These are phyloP conservation scores for Ophioninae sp. DNA, from an alignment of 2,888 invertebrate species.

Conservation along the genomic window DNA sequence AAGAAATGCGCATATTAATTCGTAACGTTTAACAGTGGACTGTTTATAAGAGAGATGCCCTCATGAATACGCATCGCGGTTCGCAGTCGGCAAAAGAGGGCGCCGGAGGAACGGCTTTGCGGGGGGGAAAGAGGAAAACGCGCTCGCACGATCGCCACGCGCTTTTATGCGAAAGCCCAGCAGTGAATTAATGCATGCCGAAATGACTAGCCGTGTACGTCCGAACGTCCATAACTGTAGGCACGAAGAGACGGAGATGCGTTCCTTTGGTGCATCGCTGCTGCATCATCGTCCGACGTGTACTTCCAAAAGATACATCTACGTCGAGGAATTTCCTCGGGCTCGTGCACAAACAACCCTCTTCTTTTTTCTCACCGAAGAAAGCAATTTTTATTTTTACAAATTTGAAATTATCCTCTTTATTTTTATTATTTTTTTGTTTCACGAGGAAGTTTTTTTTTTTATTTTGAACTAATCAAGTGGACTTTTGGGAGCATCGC, in stretches of 20 bases:
- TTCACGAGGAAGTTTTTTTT: too few species aligned
- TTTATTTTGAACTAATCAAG: too few species aligned
- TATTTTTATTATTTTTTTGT: too few species aligned
- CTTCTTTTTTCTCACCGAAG: not conserved
- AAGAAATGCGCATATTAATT: slow-evolving; percentile 78
- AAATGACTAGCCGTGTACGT: slow-evolving; percentile 61
- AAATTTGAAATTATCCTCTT: too few species aligned
- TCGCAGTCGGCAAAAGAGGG: not conserved
- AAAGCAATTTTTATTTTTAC: too few species aligned
- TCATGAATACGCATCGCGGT: slow-evolving; percentile 76
- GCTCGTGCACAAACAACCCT: not conserved
- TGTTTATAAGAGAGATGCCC: slow-evolving; percentile 76
- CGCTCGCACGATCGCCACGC: slow-evolving; percentile 57
- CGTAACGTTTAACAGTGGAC: slow-evolving; percentile 76
- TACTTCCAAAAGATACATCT: slow-evolving; percentile 24
- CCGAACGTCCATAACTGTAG: slow-evolving; percentile 5
- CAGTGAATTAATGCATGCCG: slow-evolving; percentile 73
- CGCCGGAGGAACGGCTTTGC: slow-evolving; percentile 11
- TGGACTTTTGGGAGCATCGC: too few species aligned
- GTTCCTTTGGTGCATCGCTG: slow-evolving; percentile 36
- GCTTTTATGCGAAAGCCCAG: slow-evolving; percentile 64
- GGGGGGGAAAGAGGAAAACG: slow-evolving; percentile 26
- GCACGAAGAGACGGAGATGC: slow-evolving; percentile 24
- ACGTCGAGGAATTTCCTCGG: slow-evolving; percentile 12
- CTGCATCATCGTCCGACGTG: slow-evolving; percentile 46